Conservation (phyloP, 2,888 invertebrate species). For the Apomyelois bistriatella region DNA sequence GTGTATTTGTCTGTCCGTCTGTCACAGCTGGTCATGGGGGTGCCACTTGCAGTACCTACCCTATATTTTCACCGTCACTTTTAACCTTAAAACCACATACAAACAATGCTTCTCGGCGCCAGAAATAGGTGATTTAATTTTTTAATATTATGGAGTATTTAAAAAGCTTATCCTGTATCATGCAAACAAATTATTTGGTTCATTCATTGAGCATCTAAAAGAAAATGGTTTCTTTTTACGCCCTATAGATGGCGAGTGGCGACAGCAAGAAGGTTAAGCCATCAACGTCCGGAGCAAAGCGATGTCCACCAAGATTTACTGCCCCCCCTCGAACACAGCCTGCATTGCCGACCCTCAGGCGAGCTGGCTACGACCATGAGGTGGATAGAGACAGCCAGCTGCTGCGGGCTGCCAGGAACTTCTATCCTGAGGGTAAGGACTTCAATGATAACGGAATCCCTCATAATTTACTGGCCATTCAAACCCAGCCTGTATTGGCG, state of each 20-base stretch:
- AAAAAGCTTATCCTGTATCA: too few relatives aligned
- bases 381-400: slow-evolving; percentile 53
- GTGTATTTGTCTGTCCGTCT: too few relatives aligned
- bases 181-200: too few relatives aligned
- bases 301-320: slow-evolving; percentile 54
- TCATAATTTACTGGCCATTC: not conserved
- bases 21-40: too few relatives aligned
- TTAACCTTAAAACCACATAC: too few relatives aligned
- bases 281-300: slow-evolving; percentile 27
- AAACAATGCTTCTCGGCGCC: too few relatives aligned
- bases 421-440: slow-evolving; percentile 61
- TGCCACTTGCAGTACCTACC: too few relatives aligned
- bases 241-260: slow-evolving; percentile 46
- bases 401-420: slow-evolving; percentile 53
- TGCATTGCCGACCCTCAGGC: slow-evolving; percentile 46
- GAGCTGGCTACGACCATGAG: slow-evolving; percentile 65
- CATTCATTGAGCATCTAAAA: too few relatives aligned
- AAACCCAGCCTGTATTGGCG: not conserved
- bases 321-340: slow-evolving; percentile 37
- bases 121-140: too few relatives aligned
- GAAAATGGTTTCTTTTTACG: too few relatives aligned
- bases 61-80: too few relatives aligned
- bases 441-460: not conserved
- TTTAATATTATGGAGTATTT: too few relatives aligned
- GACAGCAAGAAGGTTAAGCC: slow-evolving; percentile 41